Evolutionary conservation across 2,888 invertebrate species (phyloP).

Genomic region (Calameuta idolon): DNA sequence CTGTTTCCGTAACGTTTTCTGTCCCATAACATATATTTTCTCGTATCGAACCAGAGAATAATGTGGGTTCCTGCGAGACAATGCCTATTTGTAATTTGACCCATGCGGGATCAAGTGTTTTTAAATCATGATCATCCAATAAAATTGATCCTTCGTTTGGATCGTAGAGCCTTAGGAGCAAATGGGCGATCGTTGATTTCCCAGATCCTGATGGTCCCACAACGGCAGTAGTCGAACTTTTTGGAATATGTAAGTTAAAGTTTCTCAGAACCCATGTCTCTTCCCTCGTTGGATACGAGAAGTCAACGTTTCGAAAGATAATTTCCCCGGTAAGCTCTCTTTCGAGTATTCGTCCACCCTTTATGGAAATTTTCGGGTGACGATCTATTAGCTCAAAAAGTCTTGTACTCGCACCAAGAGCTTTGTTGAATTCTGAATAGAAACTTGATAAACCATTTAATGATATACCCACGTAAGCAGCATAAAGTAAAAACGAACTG

Average conservation of each 20-base stretch:
- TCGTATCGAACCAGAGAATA: constrained; percentile 90
- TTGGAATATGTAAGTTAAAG: constrained; percentile 75
- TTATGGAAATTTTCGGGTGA: constrained; percentile 79
- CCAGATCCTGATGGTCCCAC: constrained; percentile 95
- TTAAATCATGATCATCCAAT: constrained; percentile 84
- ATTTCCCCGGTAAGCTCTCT: constrained; percentile 75
- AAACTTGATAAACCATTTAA: constrained; percentile 91
- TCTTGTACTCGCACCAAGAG: constrained; percentile 89
- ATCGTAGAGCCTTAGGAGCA: constrained; percentile 89
- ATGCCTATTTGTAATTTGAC: constrained; percentile 87
- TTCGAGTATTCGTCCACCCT: constrained; percentile 68
- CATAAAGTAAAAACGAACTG: constrained; percentile 94
- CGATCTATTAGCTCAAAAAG: constrained; percentile 92
- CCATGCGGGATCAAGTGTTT: constrained; percentile 84
- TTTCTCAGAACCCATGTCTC: constrained; percentile 74
- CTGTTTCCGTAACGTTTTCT: constrained; percentile 70
- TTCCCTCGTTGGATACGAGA: constrained; percentile 78
- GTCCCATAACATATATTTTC: constrained; percentile 94
- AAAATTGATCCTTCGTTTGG: constrained; percentile 78
- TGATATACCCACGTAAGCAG: constrained; percentile 92
- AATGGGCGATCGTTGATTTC: constrained; percentile 89
- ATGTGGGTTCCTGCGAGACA: constrained; percentile 91
- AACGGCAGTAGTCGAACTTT: constrained; percentile 81
- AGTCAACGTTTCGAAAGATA: constrained; percentile 78
- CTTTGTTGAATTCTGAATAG: constrained; percentile 94